Percentiles rank a stretch among this genome's conserved stretches.
phyloP scores from a whole-genome alignment of 2,113 vertebrate species.

The Oreochromis tanganicae region DNA sequence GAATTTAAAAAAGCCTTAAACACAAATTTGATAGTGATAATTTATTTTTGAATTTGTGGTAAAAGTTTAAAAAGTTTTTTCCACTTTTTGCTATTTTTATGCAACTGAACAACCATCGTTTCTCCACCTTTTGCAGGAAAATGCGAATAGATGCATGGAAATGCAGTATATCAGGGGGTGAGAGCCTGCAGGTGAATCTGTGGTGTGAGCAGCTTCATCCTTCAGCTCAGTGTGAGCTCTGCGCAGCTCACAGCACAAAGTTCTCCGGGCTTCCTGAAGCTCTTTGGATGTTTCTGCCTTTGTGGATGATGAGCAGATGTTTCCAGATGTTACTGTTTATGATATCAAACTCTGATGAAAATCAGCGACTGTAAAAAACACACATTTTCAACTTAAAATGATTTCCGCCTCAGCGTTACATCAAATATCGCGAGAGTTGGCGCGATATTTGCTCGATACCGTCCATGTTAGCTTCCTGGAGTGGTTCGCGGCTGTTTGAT shows the following conservation, averaged over 20 bases:
- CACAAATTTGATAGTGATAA: not conserved
- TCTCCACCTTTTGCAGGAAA: not conserved
- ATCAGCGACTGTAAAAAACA: not conserved
- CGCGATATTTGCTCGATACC: not conserved
- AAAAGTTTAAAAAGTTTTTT: rapidly evolving
- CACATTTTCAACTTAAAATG: rapidly evolving
- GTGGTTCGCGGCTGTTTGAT: not conserved
- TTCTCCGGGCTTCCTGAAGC: not conserved
- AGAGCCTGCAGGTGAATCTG: no score
- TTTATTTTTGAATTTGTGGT: not conserved
- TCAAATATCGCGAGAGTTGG: constrained; percentile 25
- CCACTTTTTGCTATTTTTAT: not conserved
- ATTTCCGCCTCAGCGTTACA: not conserved
- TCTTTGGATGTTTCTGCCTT: not conserved
- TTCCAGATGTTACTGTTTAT: not conserved
- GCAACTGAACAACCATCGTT: not conserved
- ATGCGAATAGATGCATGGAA: rapidly evolving
- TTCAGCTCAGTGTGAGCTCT: not conserved
- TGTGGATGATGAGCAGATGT: not conserved
- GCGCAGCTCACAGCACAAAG: not conserved
- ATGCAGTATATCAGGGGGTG: not conserved
- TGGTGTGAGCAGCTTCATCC: no score
- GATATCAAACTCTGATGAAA: not conserved
- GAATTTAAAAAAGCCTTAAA: not conserved
- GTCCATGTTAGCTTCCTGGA: not conserved